phyloP scores from a whole-genome alignment of 2,113 vertebrate genomes.

The Pygoscelis adeliae region DNA sequence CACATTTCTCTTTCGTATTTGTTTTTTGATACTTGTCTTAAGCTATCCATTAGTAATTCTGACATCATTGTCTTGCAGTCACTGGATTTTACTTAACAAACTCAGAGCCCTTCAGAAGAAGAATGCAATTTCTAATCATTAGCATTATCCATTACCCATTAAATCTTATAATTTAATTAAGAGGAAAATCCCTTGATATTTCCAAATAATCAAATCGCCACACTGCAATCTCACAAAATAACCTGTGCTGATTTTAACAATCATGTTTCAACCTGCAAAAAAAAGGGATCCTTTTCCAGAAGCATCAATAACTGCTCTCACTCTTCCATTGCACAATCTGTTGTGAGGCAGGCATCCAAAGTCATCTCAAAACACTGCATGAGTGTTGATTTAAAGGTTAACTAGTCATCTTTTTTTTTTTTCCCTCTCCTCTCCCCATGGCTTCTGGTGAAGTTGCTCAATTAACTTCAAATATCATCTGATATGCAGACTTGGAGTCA shows the following conservation, averaged over 20 bases:
- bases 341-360: constrained; percentile 48
- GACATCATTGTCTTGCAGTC: background rate
- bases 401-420: background rate
- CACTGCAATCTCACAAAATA: background rate
- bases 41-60: background rate
- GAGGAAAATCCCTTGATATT: background rate
- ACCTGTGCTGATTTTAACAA: background rate
- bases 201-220: background rate
- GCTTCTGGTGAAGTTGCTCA: constrained; percentile 11
- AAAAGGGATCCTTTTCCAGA: constrained; percentile 12
- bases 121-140: background rate
- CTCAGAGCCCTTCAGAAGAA: background rate
- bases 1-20: background rate
- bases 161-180: background rate
- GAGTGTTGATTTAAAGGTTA: constrained; percentile 59
- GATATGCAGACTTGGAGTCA: background rate
- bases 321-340: constrained; percentile 48
- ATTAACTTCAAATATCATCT: constrained; percentile 3
- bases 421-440: background rate
- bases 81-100: background rate
- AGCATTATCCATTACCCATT: background rate
- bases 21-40: background rate
- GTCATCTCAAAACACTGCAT: constrained; percentile 27
- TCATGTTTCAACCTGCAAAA: background rate
- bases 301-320: constrained; percentile 40